Percentiles rank a stretch among this genome's conserved stretches.
phyloP scores from a whole-genome alignment of 1,140 invertebrate genomes.

The Lasaia peninsularis region DNA sequence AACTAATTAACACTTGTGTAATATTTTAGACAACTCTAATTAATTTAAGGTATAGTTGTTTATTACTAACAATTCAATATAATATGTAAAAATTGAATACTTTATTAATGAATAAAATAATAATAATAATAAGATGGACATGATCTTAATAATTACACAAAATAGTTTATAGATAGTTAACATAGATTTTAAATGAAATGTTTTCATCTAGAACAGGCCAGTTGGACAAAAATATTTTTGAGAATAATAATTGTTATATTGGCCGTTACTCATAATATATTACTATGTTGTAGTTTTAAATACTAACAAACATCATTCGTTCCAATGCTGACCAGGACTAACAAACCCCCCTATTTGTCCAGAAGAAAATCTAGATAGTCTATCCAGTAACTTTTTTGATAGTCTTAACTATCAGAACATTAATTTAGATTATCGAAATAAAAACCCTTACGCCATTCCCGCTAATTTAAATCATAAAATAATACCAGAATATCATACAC shows the following conservation, averaged over 20 bases:
- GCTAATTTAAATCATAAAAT: conserved; percentile 70
- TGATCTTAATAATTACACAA: too few species aligned
- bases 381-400: conserved; percentile 64
- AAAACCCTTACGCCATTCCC: conserved; percentile 75
- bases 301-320: conserved; percentile 47
- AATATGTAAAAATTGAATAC: too few species aligned
- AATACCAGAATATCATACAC: conserved; percentile 59
- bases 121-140: too few species aligned
- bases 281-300: conserved; percentile 27
- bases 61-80: too few species aligned
- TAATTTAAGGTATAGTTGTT: too few species aligned
- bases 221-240: too few species aligned
- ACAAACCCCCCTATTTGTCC: conserved; percentile 41
- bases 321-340: conserved; percentile 63
- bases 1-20: too few species aligned
- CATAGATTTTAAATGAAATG: neutral
- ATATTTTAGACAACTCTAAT: too few species aligned
- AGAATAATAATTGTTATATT: too few species aligned
- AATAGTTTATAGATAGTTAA: too few species aligned
- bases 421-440: conserved; percentile 60
- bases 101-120: too few species aligned
- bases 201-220: conserved; percentile 3
- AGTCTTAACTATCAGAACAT: conserved; percentile 58
- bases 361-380: conserved; percentile 66
- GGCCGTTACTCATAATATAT: conserved; percentile 3